phyloP scores from a whole-genome alignment of 2,888 invertebrate species.

The Tinea pellionella region DNA sequence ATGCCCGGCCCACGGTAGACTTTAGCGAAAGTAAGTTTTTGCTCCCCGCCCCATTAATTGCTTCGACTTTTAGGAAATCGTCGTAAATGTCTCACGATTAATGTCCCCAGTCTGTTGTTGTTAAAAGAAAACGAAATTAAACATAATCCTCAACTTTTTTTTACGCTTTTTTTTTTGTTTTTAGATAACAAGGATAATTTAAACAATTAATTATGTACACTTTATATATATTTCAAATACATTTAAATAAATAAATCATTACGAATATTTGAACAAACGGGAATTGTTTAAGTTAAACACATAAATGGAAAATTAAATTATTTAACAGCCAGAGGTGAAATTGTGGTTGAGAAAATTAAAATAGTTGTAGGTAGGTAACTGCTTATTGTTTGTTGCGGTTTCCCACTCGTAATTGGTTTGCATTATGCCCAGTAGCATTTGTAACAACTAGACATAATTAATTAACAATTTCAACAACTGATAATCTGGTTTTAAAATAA shows the following conservation, averaged over 20 bases:
- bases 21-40: constrained; percentile 46
- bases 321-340: not conserved
- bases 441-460: not conserved
- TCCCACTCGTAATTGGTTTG: not conserved
- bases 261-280: too few species aligned
- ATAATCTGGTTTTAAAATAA: too few species aligned
- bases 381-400: constrained; percentile 2
- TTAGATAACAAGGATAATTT: not conserved
- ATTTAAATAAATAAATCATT: too few species aligned
- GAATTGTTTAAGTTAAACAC: too few species aligned
- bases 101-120: constrained; percentile 10
- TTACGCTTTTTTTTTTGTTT: not conserved
- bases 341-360: not conserved
- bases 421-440: not conserved
- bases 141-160: constrained; percentile 4
- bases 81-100: constrained; percentile 15
- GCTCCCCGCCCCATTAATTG: constrained; percentile 46
- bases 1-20: constrained; percentile 37
- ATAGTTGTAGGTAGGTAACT: not conserved
- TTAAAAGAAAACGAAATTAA: not conserved
- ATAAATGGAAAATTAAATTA: not conserved
- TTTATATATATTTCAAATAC: too few species aligned
- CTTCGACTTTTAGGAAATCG: constrained; percentile 33
- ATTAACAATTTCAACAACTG: not conserved
- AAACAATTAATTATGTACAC: too few species aligned